Base-by-base conservation (phyloP, 2,797 vertebrate genomes). In the Rhinichthys osculus region DNA sequence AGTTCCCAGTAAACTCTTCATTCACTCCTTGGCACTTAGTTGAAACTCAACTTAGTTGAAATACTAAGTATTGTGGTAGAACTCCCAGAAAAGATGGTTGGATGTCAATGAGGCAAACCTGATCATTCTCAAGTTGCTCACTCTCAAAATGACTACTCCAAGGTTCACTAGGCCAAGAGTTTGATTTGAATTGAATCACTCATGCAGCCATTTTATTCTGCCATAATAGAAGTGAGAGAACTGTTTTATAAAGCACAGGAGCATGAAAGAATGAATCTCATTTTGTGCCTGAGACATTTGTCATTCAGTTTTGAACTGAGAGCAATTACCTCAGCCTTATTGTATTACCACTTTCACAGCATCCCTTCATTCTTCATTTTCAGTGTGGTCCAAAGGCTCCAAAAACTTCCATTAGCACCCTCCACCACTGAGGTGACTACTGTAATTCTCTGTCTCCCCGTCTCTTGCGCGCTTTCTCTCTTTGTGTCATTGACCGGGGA, bases 391-490 rank as follows among this genome's bases (percentile, higher is more conserved):
- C 86, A 86, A 87, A 87, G 90, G 77, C 82, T 90, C 86, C 83
- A 85, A 83, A 90, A 83, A 87, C 85, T 91, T 88, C 91, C 90
- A 94, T 92, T 93, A 93, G 90, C 89, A 83, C 87, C 85, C 76
- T 85, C 85, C 88, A 90, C 82, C 88, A 90, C 89, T 81, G 88
- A 90, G 87, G 90, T 93, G 93, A 93, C 92, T 89, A 91, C 92
- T 93, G 90, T 93, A 91, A 94, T 94, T 93, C 92, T 89, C 88
- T 85, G 85, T 90, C 87, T 88, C 50, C 73, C 85, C 64, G 33
- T 84, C 78, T 87, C 84, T 82, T 72, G 33, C 67, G 40, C n/a
- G 16, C 81, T 76, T 84, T 86, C 81, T 86, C 84, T 82, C 82
- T 84, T 77, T 89, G 88, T 74, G 67, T 64, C 87, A 87, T 80